A percentile compares a stretch with the other conserved stretches of the same genome.
Conservation (phyloP, 1,140 invertebrate species). For the Cecropterus lyciades region DNA sequence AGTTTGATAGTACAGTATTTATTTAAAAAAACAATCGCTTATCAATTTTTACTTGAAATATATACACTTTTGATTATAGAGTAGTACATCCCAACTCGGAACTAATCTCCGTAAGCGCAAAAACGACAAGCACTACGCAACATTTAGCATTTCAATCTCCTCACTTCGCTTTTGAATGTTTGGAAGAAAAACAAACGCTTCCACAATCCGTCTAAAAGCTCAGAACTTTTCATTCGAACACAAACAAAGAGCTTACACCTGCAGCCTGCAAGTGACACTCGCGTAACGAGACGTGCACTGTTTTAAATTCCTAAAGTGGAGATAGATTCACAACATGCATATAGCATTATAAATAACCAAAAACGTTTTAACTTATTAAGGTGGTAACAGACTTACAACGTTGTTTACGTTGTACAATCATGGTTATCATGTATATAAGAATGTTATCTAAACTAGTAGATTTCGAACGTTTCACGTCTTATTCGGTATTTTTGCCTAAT, state of each 20-base stretch:
- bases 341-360: not conserved
- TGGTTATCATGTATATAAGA: too few species aligned
- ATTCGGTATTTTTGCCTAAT: too few species aligned
- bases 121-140: slow-evolving; percentile 21
- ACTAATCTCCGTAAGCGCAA: slow-evolving; percentile 13
- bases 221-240: slow-evolving; percentile 27
- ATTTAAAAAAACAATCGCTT: too few species aligned
- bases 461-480: too few species aligned
- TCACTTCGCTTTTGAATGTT: slow-evolving; percentile 34
- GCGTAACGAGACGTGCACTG: slow-evolving; percentile 19
- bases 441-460: too few species aligned
- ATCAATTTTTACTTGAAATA: too few species aligned
- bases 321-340: not conserved
- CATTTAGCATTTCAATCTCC: slow-evolving; percentile 33
- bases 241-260: slow-evolving; percentile 22
- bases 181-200: slow-evolving; percentile 26
- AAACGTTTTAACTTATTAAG: not conserved
- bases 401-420: too few species aligned
- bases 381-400: too few species aligned
- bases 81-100: not conserved
- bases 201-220: slow-evolving; percentile 33
- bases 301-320: slow-evolving; percentile 7
- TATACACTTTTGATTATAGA: too few species aligned
- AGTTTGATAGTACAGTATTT: too few species aligned
- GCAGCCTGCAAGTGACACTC: slow-evolving; percentile 21